phyloP scores from a whole-genome alignment of 2,113 vertebrate genomes.

The Eurystomus gularis region DNA sequence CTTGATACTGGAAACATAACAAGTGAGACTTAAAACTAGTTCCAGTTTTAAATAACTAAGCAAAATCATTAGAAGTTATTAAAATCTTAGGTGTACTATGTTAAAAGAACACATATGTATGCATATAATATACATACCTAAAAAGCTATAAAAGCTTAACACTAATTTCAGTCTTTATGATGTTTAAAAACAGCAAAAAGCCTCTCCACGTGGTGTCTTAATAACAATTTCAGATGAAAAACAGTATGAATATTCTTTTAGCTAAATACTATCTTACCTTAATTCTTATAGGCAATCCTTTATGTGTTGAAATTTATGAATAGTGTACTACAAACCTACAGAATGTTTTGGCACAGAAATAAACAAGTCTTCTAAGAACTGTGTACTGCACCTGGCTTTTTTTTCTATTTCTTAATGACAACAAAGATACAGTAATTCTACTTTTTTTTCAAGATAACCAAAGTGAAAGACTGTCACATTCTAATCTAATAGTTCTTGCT shows the following conservation, averaged over 20 bases:
- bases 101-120: neutral
- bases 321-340: neutral
- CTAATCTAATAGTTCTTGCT: neutral
- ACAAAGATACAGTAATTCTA: neutral
- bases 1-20: neutral
- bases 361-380: neutral
- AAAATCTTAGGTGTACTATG: accelerated
- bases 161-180: neutral
- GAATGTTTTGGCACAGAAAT: neutral
- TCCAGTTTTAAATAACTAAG: neutral
- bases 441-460: neutral
- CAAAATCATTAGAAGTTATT: neutral
- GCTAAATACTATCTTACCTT: neutral
- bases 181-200: neutral
- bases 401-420: neutral
- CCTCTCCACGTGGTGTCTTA: neutral
- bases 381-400: neutral
- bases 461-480: neutral
- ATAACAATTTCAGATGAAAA: neutral
- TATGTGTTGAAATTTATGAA: neutral
- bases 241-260: neutral
- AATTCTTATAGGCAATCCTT: neutral
- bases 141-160: neutral
- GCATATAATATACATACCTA: neutral
- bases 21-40: neutral